phyloP scores from a whole-genome alignment of 2,113 vertebrate species.

The Eulemur rufifrons region DNA sequence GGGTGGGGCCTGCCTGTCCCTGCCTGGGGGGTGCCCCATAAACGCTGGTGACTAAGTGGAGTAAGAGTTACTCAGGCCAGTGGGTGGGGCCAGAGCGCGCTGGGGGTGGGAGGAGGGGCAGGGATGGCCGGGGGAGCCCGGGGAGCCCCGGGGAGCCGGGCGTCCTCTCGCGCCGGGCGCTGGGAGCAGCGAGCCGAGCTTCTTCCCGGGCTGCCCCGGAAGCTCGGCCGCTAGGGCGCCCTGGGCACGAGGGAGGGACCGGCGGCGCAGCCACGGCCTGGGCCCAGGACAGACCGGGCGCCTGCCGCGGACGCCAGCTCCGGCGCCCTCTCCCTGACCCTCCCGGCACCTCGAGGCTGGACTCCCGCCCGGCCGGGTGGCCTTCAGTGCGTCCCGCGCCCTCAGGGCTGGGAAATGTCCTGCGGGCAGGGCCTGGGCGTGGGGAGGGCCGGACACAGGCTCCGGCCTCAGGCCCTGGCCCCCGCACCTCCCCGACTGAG shows the following conservation, averaged over 20 bases:
- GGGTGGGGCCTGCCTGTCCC: not conserved
- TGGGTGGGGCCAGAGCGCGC: not conserved
- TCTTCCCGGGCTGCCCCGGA: not conserved
- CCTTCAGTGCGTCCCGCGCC: not conserved
- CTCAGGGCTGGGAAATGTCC: too few species aligned
- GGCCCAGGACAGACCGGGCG: not conserved
- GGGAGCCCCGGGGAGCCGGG: too few species aligned
- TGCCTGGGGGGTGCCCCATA: not conserved
- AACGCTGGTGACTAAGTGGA: not conserved
- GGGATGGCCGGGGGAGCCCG: too few species aligned
- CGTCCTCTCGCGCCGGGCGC: not conserved
- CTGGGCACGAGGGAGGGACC: not conserved
- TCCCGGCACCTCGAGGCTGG: not conserved
- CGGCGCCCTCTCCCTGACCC: not conserved
- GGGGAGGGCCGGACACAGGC: too few species aligned
- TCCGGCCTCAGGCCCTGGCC: too few species aligned
- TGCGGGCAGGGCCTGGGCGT: too few species aligned
- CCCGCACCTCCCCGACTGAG: not conserved
- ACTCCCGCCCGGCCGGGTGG: not conserved
- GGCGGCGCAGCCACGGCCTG: not conserved
- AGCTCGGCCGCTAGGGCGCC: rapidly evolving
- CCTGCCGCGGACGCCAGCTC: not conserved
- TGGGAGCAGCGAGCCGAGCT: not conserved
- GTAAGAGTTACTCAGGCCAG: not conserved
- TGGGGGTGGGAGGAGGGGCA: not conserved